Conservation (phyloP, 2,888 invertebrate genomes). For the Dolichomitus sp. region DNA sequence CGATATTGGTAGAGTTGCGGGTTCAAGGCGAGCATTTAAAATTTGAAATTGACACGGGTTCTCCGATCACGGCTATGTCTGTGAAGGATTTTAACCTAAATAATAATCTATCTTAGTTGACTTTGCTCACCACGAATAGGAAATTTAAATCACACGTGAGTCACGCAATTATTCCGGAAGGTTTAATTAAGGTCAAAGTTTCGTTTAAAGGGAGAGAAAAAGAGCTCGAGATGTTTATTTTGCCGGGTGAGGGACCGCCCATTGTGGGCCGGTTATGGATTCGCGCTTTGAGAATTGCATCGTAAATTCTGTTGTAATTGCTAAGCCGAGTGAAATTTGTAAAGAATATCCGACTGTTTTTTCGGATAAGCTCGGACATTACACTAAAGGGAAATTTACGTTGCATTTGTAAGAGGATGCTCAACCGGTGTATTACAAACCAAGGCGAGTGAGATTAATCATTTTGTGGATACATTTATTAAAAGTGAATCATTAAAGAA, state of each 20-base stretch:
- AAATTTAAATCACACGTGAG: conserved; percentile 33
- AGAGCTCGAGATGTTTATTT: conserved; percentile 46
- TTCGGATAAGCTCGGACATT: too few species aligned
- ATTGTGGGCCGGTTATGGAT: not conserved
- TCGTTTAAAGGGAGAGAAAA: not conserved
- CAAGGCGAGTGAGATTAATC: too few species aligned
- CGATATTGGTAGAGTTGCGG: conserved; percentile 21
- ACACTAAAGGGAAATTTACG: too few species aligned
- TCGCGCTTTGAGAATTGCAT: not conserved
- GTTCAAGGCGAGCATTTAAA: conserved; percentile 8
- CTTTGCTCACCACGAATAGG: conserved; percentile 25
- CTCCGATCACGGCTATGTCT: conserved; percentile 37
- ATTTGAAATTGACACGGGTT: conserved; percentile 53
- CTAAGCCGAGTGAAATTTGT: too few species aligned
- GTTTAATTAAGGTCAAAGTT: conserved; percentile 17
- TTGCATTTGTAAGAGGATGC: too few species aligned
- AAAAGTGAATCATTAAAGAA: too few species aligned
- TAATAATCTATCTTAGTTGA: not conserved
- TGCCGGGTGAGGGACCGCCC: conserved; percentile 9
- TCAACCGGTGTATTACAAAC: too few species aligned
- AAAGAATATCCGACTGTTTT: too few species aligned
- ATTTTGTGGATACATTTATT: too few species aligned
- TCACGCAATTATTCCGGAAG: conserved; percentile 28
- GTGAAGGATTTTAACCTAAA: conserved; percentile 6
- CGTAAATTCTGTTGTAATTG: not conserved